phyloP scores from a whole-genome alignment of 2,113 vertebrate species.

The Tricholaema leucomelas region DNA sequence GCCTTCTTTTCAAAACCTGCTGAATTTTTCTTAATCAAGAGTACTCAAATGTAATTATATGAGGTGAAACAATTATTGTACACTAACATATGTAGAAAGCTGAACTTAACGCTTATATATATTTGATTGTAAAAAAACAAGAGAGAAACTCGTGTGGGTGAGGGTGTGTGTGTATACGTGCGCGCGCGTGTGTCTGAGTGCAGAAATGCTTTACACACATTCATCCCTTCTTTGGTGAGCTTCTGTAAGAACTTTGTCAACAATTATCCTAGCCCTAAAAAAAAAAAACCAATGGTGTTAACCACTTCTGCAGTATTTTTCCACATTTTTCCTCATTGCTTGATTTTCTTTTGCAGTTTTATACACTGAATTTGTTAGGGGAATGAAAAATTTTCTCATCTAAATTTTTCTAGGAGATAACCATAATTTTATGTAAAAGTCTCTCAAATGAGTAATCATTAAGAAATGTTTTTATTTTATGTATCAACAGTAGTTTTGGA shows the following conservation, averaged over 20 bases:
- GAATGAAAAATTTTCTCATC: constrained; percentile 83
- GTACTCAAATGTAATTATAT: constrained; percentile 95
- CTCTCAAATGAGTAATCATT: constrained; percentile 82
- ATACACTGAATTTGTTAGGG: constrained; percentile 83
- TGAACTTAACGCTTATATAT: constrained; percentile 88
- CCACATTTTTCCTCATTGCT: constrained; percentile 78
- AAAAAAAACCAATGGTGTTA: constrained; percentile 61
- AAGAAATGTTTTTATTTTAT: constrained; percentile 85
- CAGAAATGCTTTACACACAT: constrained; percentile 73
- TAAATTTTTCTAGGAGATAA: constrained; percentile 83
- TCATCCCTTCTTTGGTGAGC: constrained; percentile 80
- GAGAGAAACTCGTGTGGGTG: constrained; percentile 61
- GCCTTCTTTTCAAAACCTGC: constrained; percentile 94
- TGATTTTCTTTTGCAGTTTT: constrained; percentile 83
- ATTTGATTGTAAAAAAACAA: constrained; percentile 93
- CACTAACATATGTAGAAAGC: constrained; percentile 93
- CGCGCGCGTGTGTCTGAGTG: constrained; percentile 71
- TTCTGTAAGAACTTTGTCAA: constrained; percentile 76
- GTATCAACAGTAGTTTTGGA: constrained; percentile 82
- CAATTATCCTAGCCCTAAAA: constrained; percentile 54
- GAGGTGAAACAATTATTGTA: constrained; percentile 91
- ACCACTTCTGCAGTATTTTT: constrained; percentile 78
- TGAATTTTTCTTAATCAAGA: constrained; percentile 96
- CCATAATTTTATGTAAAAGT: constrained; percentile 84
- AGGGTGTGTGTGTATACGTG: constrained; percentile 67